Percentiles rank a stretch among this genome's conserved stretches.
phyloP scores from a whole-genome alignment of 1,140 invertebrate species.

The Zaprionus taronus region DNA sequence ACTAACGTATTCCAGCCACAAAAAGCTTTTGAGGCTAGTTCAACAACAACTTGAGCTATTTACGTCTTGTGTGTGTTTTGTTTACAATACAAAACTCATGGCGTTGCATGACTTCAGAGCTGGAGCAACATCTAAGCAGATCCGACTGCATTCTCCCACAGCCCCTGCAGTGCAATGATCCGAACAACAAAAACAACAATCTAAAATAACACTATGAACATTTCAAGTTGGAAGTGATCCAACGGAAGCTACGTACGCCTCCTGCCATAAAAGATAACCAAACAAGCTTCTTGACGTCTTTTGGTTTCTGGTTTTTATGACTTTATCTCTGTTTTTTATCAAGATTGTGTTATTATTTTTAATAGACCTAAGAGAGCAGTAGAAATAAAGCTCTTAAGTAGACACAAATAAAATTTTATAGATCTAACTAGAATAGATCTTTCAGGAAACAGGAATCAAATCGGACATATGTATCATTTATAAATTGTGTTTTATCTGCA shows the following conservation, averaged over 20 bases:
- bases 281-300: slow-evolving; percentile 3
- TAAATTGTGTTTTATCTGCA: not conserved
- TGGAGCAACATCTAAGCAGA: slow-evolving; percentile 17
- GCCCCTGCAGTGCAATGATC: slow-evolving; percentile 9
- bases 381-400: not conserved
- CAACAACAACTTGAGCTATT: slow-evolving; percentile 24
- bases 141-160: slow-evolving; percentile 16
- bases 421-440: not conserved
- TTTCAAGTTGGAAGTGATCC: not conserved
- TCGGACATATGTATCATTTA: not conserved
- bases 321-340: not conserved
- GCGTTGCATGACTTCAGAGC: slow-evolving; percentile 4
- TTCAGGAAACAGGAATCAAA: not conserved
- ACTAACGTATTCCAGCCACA: slow-evolving; percentile 3
- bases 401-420: not conserved
- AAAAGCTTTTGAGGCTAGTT: slow-evolving; percentile 8
- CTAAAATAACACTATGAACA: not conserved
- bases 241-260: not conserved
- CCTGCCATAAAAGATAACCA: slow-evolving; percentile 1
- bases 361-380: not conserved
- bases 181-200: slow-evolving; percentile 7
- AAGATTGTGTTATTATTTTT: not conserved
- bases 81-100: slow-evolving; percentile 6
- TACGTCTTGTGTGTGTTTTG: slow-evolving; percentile 8
- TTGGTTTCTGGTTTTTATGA: not conserved